phyloP scores from a whole-genome alignment of 2,888 invertebrate genomes.

The Drosophila macrothrix region DNA sequence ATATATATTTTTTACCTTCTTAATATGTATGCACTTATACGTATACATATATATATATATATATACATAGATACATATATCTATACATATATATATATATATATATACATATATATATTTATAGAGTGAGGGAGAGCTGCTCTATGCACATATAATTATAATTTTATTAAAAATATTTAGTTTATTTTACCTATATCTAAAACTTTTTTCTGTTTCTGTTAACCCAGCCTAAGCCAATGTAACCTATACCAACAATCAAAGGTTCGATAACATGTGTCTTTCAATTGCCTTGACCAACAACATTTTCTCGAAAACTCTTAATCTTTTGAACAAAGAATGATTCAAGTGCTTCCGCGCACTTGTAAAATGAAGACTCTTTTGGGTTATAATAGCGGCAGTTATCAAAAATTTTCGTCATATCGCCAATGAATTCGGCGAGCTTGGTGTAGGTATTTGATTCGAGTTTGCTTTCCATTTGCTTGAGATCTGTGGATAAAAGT shows the following conservation, averaged over 20 bases:
- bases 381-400: slow-evolving; percentile 99
- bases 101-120: slow-evolving; percentile 14
- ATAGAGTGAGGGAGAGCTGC: slow-evolving; percentile 24
- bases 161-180: slow-evolving; percentile 36
- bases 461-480: slow-evolving; percentile 95
- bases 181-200: slow-evolving; percentile 41
- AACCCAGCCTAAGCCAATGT: slow-evolving; percentile 27
- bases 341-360: slow-evolving; percentile 97
- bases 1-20: background rate
- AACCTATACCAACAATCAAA: slow-evolving; percentile 23
- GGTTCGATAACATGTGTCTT: slow-evolving; percentile 9
- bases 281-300: slow-evolving; percentile 85
- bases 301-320: slow-evolving; percentile 93
- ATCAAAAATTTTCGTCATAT: slow-evolving; percentile 99
- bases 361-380: slow-evolving; percentile 97
- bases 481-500: slow-evolving; percentile 89
- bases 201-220: slow-evolving; percentile 14
- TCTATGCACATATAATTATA: slow-evolving; percentile 31
- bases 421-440: slow-evolving; percentile 97
- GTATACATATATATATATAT: slow-evolving; percentile 10
- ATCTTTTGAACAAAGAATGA: slow-evolving; percentile 98
- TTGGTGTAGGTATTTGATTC: slow-evolving; percentile 93
- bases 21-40: background rate
- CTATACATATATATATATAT: slow-evolving; percentile 28
- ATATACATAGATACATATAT: no score